Conservation (phyloP, 1,140 invertebrate genomes). For the Arion vulgaris region DNA sequence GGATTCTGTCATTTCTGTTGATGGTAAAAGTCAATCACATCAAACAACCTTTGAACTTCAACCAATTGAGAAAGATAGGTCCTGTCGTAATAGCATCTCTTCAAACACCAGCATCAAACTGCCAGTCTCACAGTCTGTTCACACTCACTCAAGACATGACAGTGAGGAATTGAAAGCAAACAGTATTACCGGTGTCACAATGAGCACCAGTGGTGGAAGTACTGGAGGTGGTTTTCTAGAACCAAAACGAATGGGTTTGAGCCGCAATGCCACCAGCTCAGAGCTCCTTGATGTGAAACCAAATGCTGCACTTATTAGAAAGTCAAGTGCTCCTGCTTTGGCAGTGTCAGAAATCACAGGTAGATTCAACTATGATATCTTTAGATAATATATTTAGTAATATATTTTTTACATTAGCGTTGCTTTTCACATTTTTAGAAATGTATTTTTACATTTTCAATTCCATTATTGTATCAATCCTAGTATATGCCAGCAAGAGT, state of each 20-base stretch:
- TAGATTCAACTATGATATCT: too few relatives aligned
- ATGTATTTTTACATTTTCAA: too few relatives aligned
- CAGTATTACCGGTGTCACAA: background rate
- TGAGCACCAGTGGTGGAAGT: slow-evolving; percentile 54
- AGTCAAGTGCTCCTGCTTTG: slow-evolving; percentile 46
- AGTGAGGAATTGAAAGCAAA: slow-evolving; percentile 28
- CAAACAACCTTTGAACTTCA: slow-evolving; percentile 17
- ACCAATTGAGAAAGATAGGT: slow-evolving; percentile 36
- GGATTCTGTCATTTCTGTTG: slow-evolving; percentile 39
- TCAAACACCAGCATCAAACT: slow-evolving; percentile 27
- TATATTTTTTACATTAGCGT: too few relatives aligned
- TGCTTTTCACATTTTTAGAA: too few relatives aligned
- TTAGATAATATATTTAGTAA: too few relatives aligned
- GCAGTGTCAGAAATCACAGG: slow-evolving; percentile 32
- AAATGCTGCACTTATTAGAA: slow-evolving; percentile 35
- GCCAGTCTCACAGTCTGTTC: slow-evolving; percentile 42
- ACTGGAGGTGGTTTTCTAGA: slow-evolving; percentile 20
- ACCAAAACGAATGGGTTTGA: slow-evolving; percentile 34
- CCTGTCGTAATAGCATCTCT: slow-evolving; percentile 12
- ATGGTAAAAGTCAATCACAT: slow-evolving; percentile 29
- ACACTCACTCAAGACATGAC: slow-evolving; percentile 56
- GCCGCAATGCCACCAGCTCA: slow-evolving; percentile 44
- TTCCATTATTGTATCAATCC: too few relatives aligned
- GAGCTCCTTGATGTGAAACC: slow-evolving; percentile 48
- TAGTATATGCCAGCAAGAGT: too few relatives aligned